Base-by-base conservation (phyloP, 1,140 invertebrate species). In the Archivesica marissinica region DNA sequence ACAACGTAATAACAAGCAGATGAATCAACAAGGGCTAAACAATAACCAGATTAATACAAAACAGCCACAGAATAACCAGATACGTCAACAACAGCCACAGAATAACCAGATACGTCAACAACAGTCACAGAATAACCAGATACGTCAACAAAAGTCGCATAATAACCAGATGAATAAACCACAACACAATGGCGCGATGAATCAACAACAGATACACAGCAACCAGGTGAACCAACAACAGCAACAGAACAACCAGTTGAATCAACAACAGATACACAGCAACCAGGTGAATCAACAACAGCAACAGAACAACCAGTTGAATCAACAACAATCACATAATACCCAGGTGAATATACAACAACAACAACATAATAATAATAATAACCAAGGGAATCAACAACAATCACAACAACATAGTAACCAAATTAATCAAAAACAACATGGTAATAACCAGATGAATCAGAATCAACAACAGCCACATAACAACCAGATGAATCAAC, bases 381-480 rank as follows among this genome's bases (percentile, higher is more conserved):
- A 33, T 6, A 15, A 74, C n/a, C 44, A 52, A 52, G 4, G 35
- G 35, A 11, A 82, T 7, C 30, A 47, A 23, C 30, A 68, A 17
- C 56, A 38, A 35, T 39, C 68, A 68, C 66, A 81, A 70, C 47
- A 52, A 39, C 20, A 68, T 54, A n/a, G 25, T 13, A 6, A 79
- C 41, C 28, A 79, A 38, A 20, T 20, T 7, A 35, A 79, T 11
- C 39, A 47, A 9, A 15, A 64, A 39, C 39, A 79, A 44, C 28
- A 79, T 4, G 23, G 66, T 4, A 38, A 25, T n/a, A 35, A 33
- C 33, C 41, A 59, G 35, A 7, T 11, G 25, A 20, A 56, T 33
- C 20, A 11, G n/a, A 20, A 20, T 52, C 30, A 9, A 35, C 35
- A 54, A 56, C 20, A 59, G 25, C 33, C 30, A 13, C 20, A 54